phyloP scores from a whole-genome alignment of 2,113 vertebrate species.

The Seriola dumerili region DNA sequence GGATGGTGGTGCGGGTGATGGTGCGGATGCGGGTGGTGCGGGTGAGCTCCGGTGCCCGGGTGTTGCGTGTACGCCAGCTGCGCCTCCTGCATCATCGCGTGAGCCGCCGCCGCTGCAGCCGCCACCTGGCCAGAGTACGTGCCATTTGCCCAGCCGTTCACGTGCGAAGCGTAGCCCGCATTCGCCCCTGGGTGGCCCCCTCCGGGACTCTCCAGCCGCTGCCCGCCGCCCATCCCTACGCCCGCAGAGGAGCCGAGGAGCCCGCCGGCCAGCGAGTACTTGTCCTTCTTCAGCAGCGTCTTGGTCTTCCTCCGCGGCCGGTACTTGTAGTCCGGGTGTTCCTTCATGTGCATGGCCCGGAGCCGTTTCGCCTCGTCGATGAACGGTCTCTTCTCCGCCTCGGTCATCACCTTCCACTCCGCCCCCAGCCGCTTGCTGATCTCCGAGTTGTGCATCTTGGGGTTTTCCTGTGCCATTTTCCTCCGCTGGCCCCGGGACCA shows the following conservation, averaged over 20 bases:
- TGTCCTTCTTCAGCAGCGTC: constrained; percentile 98
- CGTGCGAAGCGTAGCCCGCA: constrained; percentile 90
- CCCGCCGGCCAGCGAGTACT: constrained; percentile 93
- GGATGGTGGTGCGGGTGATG: constrained; percentile 85
- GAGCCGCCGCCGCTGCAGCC: constrained; percentile 92
- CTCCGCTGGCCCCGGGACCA: constrained; percentile 91
- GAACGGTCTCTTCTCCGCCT: constrained; percentile 97
- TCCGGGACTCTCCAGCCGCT: constrained; percentile 93
- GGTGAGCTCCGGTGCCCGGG: constrained; percentile 88
- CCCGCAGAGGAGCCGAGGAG: constrained; percentile 86
- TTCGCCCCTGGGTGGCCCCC: constrained; percentile 85
- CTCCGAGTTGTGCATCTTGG: constrained; percentile 92
- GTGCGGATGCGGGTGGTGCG: constrained; percentile 87
- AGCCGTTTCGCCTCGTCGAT: constrained; percentile 98
- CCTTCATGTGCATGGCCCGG: constrained; percentile 98
- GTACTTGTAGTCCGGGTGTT: constrained; percentile 99
- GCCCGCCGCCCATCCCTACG: constrained; percentile 88
- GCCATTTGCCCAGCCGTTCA: constrained; percentile 98
- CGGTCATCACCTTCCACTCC: constrained; percentile 96
- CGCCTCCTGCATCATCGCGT: constrained; percentile 97
- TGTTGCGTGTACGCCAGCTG: constrained; percentile 96
- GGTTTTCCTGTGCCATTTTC: constrained; percentile 92
- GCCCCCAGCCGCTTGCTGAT: constrained; percentile 91
- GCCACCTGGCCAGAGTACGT: constrained; percentile 93
- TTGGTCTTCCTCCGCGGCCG: constrained; percentile 97